These are phyloP conservation scores for Hydractinia echinata DNA, from an alignment of 30 jellyfish, hydroid and myxozoan species.

Conservation along the genomic window DNA sequence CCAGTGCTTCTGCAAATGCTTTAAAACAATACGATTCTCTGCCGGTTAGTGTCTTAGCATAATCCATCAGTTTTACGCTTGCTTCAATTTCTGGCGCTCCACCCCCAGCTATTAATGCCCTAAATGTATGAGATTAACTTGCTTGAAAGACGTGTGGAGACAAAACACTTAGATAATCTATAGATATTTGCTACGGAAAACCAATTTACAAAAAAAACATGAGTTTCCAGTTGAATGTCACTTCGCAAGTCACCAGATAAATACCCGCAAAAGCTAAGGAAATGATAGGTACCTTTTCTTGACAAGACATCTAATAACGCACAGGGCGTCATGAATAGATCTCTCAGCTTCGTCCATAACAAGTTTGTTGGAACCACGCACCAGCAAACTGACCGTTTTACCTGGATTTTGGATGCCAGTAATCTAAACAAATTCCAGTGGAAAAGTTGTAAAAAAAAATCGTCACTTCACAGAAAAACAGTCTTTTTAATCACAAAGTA, in stretches of 20 bases:
- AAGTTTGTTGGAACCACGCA: slow-evolving; percentile 90
- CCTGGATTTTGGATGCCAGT: slow-evolving; percentile 95
- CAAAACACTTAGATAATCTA: neutral
- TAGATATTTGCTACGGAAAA: no score
- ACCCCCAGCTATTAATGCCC: slow-evolving; percentile 99
- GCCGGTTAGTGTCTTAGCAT: slow-evolving; percentile 83
- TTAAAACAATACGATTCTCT: slow-evolving; percentile 90
- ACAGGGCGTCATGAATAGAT: slow-evolving; percentile 96
- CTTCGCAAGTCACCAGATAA: no score
- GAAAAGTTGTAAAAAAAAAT: neutral
- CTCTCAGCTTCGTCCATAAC: slow-evolving; percentile 99
- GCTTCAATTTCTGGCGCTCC: slow-evolving; percentile 98
- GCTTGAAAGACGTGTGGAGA: neutral
- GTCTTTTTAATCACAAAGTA: neutral
- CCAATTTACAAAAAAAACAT: neutral
- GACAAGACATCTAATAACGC: slow-evolving; percentile 97
- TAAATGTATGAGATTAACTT: neutral
- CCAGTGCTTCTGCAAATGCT: slow-evolving; percentile 98
- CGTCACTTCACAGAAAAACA: neutral
- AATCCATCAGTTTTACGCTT: slow-evolving; percentile 65
- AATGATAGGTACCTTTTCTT: slow-evolving; percentile 53
- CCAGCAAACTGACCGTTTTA: slow-evolving; percentile 88
- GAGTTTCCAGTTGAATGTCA: neutral
- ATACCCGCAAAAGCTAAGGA: neutral
- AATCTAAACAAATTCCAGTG: slow-evolving; percentile 28